Evolutionary conservation across 2,113 vertebrate species (phyloP).

Genomic region (Melanerpes aurifrons): DNA sequence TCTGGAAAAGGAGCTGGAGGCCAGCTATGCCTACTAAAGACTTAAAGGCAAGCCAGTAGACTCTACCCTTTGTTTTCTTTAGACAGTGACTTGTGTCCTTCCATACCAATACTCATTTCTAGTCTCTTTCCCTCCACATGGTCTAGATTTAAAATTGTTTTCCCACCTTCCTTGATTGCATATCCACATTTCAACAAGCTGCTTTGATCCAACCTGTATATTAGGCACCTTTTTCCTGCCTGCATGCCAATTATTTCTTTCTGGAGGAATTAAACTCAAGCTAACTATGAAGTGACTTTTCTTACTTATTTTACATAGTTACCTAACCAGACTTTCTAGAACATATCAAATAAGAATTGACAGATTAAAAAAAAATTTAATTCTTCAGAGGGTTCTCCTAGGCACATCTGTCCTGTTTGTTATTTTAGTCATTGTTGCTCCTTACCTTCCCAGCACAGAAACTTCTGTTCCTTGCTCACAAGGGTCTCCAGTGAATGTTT

Average conservation of each 20-base stretch:
- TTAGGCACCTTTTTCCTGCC: neutral
- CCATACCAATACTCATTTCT: neutral
- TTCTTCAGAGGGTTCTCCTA: neutral
- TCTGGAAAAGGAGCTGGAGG: neutral
- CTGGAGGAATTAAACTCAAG: neutral
- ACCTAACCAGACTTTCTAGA: neutral
- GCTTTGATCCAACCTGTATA: neutral
- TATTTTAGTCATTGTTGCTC: neutral
- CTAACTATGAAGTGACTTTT: neutral
- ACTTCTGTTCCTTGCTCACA: neutral
- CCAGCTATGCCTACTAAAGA: neutral
- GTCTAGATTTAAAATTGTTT: neutral
- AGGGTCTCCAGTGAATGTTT: neutral
- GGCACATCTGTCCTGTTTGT: conserved; percentile 25
- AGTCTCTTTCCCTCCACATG: neutral
- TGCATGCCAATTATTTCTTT: neutral
- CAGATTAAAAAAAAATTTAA: conserved; percentile 15
- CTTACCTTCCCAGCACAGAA: neutral
- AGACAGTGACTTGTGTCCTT: neutral
- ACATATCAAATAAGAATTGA: neutral
- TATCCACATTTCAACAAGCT: neutral
- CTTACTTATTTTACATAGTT: neutral
- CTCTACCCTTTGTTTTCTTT: neutral
- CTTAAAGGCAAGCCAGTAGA: neutral
- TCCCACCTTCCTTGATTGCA: neutral